phyloP scores from a whole-genome alignment of 2,797 vertebrate genomes.

The Sternarchorhynchus goeldii region DNA sequence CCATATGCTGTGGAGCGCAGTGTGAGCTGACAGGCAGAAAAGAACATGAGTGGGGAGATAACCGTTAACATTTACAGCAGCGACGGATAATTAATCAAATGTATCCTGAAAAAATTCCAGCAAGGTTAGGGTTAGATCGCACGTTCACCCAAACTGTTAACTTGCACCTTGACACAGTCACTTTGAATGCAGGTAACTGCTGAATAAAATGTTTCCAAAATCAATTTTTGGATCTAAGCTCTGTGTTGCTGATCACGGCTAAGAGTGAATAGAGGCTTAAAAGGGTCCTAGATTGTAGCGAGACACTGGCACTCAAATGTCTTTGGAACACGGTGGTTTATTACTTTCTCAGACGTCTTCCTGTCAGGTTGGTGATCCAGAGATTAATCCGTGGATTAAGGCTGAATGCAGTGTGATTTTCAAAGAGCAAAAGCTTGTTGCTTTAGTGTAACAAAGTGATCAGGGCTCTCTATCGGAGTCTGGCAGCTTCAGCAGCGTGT shows the following conservation, averaged over 20 bases:
- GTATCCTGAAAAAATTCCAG: background rate
- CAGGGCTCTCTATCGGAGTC: no score
- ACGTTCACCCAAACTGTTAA: background rate
- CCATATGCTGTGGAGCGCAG: conserved; percentile 5
- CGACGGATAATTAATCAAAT: background rate
- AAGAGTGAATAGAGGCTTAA: no score
- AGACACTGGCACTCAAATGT: no score
- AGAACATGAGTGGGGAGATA: background rate
- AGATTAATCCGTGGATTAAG: no score
- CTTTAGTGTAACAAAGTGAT: no score
- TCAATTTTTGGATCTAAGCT: conserved; percentile 39
- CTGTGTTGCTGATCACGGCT: background rate
- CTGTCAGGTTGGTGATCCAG: no score
- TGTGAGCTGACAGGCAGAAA: background rate
- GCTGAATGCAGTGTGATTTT: no score
- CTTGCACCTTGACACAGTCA: background rate
- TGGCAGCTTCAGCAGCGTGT: no score
- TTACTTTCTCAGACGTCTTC: no score
- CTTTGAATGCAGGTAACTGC: conserved; percentile 45
- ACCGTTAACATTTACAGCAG: no score
- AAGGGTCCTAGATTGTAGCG: no score
- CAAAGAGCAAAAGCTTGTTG: no score
- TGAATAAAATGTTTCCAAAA: conserved; percentile 30
- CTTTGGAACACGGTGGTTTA: conserved; percentile 21
- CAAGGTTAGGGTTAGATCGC: background rate